phyloP scores from a whole-genome alignment of 2,113 vertebrate genomes.

The Riparia riparia region DNA sequence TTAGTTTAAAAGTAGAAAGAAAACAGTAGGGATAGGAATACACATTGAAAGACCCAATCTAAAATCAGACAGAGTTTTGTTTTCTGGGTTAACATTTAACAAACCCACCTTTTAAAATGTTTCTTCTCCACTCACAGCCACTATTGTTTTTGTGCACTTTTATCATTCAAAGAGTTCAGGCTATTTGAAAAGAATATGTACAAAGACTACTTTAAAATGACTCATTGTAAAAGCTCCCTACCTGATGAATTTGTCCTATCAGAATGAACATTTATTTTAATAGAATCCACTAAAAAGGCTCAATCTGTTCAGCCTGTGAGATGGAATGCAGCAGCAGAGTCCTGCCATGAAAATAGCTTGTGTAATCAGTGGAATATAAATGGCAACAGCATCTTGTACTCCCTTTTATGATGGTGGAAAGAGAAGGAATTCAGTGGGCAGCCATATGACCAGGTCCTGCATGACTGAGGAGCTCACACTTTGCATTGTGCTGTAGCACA shows the following conservation, averaged over 20 bases:
- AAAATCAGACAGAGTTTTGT: conserved; percentile 41
- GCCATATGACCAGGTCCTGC: conserved; percentile 43
- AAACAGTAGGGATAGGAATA: neutral
- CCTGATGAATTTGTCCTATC: conserved; percentile 40
- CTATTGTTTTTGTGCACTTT: conserved; percentile 45
- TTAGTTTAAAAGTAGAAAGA: conserved; percentile 30
- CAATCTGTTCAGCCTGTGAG: conserved; percentile 31
- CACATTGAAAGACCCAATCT: conserved; percentile 28
- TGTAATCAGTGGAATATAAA: conserved; percentile 76
- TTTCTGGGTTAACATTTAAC: conserved; percentile 37
- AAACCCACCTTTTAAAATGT: neutral
- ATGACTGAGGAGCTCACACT: conserved; percentile 68
- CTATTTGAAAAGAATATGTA: conserved; percentile 46
- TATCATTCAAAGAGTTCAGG: conserved; percentile 16
- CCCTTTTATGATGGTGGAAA: conserved; percentile 73
- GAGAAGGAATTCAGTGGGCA: conserved; percentile 54
- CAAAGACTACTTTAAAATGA: conserved; percentile 47
- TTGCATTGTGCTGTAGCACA: conserved; percentile 30
- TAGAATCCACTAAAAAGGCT: conserved; percentile 41
- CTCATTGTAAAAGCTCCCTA: conserved; percentile 33
- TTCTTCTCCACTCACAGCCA: conserved; percentile 11
- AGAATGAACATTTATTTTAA: conserved; percentile 43
- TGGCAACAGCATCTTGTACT: conserved; percentile 54
- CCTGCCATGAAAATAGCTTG: conserved; percentile 77
- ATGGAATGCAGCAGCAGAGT: conserved; percentile 57